Evolutionary conservation across 2,797 vertebrate genomes (phyloP).

Genomic region (Acrocephalus scirpaceus): DNA sequence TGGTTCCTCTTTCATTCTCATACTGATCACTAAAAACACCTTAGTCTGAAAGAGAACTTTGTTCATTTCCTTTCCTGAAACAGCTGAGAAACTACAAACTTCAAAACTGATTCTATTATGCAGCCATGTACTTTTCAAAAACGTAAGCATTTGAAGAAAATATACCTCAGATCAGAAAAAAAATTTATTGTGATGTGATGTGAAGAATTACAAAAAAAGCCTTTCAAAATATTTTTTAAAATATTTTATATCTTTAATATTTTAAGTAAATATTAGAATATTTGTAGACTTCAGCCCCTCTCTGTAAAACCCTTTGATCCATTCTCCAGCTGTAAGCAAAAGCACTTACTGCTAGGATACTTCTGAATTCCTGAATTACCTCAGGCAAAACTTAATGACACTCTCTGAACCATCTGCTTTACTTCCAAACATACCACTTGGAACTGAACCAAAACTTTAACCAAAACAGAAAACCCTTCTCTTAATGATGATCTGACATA

Average conservation of each 20-base stretch:
- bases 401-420: neutral
- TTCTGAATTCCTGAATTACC: neutral
- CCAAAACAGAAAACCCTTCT: neutral
- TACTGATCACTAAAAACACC: constrained; percentile 81
- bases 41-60: constrained; percentile 66
- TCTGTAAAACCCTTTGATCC: neutral
- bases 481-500: neutral
- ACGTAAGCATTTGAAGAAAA: constrained; percentile 6
- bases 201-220: neutral
- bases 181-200: constrained; percentile 12
- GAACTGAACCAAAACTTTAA: neutral
- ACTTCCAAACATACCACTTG: neutral
- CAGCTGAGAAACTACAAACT: neutral
- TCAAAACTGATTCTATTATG: neutral
- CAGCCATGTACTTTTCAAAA: neutral
- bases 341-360: neutral
- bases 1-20: constrained; percentile 75
- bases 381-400: neutral
- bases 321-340: neutral
- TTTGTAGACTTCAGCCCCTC: neutral
- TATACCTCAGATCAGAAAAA: constrained; percentile 20
- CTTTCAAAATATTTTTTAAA: neutral
- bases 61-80: neutral
- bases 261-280: neutral
- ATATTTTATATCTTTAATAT: no score